Conservation (phyloP, 2,113 vertebrate species). For the Atrichornis clamosus region DNA sequence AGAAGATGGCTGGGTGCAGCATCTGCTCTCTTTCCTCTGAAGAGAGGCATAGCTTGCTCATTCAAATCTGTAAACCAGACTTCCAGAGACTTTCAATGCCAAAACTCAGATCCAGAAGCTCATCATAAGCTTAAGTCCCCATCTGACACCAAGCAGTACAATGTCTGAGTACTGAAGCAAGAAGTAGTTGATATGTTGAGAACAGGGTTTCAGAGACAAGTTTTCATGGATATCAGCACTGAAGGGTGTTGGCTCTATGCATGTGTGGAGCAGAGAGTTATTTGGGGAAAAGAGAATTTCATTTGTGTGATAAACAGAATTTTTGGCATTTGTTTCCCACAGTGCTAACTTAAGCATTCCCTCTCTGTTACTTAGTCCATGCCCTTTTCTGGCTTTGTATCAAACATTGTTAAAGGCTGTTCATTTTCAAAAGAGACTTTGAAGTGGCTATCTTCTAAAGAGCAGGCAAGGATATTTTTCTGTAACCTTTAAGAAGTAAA, state of each 20-base stretch:
- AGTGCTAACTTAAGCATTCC: not conserved
- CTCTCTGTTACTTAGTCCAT: not conserved
- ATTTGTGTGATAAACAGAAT: not conserved
- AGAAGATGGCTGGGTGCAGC: not conserved
- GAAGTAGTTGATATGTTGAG: not conserved
- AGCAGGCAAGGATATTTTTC: constrained; percentile 51
- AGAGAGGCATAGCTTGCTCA: not conserved
- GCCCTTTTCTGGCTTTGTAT: constrained; percentile 44
- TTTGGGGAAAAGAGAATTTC: not conserved
- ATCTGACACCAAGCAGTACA: not conserved
- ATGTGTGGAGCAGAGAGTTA: not conserved
- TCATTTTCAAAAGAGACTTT: constrained; percentile 54
- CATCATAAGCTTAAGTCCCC: not conserved
- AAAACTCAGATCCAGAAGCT: not conserved
- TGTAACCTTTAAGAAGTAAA: constrained; percentile 49
- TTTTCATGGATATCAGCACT: not conserved
- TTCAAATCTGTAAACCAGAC: not conserved
- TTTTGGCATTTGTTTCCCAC: constrained; percentile 36
- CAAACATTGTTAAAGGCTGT: constrained; percentile 43
- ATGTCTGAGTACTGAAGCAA: not conserved
- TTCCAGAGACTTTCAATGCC: not conserved
- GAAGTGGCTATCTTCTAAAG: constrained; percentile 64
- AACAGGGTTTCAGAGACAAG: not conserved
- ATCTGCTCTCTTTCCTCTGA: not conserved
- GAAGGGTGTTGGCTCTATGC: not conserved